Conservation (phyloP, 2,797 vertebrate genomes). For the Synanceia verrucosa region DNA sequence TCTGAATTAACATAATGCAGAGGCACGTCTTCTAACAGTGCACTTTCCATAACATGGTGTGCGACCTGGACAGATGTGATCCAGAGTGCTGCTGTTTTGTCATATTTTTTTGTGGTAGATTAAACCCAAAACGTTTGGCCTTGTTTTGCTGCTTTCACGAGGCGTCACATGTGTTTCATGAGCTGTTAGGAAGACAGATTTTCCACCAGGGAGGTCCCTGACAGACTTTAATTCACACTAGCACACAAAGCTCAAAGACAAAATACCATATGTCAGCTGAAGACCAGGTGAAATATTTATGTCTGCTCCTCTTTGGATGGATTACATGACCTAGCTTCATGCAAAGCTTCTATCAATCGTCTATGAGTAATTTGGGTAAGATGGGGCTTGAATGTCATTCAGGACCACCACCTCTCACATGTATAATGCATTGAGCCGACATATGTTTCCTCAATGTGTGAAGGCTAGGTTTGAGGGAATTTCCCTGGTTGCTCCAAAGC, state of each 20-base stretch:
- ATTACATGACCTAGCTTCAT: slow-evolving; percentile 37
- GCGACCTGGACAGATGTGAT: background rate
- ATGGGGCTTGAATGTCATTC: slow-evolving; percentile 39
- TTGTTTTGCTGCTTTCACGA: slow-evolving; percentile 17
- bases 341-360: slow-evolving; percentile 45
- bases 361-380: slow-evolving; percentile 45
- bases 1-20: background rate
- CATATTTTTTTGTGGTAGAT: background rate
- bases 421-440: slow-evolving; percentile 44
- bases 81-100: background rate
- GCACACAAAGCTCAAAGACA: slow-evolving; percentile 20
- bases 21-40: background rate
- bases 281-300: slow-evolving; percentile 64
- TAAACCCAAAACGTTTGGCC: background rate
- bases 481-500: slow-evolving; percentile 10
- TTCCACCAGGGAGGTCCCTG: slow-evolving; percentile 19
- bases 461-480: slow-evolving; percentile 40
- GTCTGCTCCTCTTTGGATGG: slow-evolving; percentile 45
- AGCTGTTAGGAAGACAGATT: slow-evolving; percentile 12
- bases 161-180: slow-evolving; percentile 7
- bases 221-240: slow-evolving; percentile 32
- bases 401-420: slow-evolving; percentile 36
- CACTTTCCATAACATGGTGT: background rate
- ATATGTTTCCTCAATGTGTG: slow-evolving; percentile 41
- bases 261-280: slow-evolving; percentile 54